A percentile compares a stretch with the other conserved stretches of the same genome.
These are phyloP conservation scores for Cryptocephalus moraei DNA, from an alignment of 2,888 invertebrate genomes.

Conservation along the genomic window DNA sequence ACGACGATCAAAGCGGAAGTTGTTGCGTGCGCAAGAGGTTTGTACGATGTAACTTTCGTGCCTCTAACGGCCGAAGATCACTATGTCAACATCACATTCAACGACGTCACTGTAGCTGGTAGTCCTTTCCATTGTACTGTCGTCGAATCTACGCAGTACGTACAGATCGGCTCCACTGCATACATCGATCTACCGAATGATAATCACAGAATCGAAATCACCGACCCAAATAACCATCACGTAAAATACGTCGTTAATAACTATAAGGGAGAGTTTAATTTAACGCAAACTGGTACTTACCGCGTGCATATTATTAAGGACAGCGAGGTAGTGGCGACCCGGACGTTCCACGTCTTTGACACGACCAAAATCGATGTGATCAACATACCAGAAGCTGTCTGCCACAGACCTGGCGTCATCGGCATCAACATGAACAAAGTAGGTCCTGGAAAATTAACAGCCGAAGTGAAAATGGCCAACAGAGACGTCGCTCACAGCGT, in stretches of 20 bases:
- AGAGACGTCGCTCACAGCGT: constrained; percentile 74
- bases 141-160: constrained; percentile 58
- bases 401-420: constrained; percentile 72
- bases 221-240: constrained; percentile 51
- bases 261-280: constrained; percentile 38
- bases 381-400: constrained; percentile 53
- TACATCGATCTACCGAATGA: constrained; percentile 48
- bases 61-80: constrained; percentile 84
- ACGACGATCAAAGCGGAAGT: constrained; percentile 79
- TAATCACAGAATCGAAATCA: constrained; percentile 54
- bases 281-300: constrained; percentile 48
- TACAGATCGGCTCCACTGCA: constrained; percentile 55
- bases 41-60: constrained; percentile 87
- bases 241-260: constrained; percentile 35
- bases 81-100: constrained; percentile 88
- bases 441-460: constrained; percentile 75
- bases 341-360: constrained; percentile 62
- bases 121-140: constrained; percentile 77
- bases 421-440: constrained; percentile 54
- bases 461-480: constrained; percentile 64
- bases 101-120: constrained; percentile 82
- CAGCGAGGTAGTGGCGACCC: constrained; percentile 31
- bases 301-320: constrained; percentile 17
- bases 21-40: constrained; percentile 78
- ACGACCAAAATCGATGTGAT: constrained; percentile 43